Base-by-base conservation (phyloP, 2,113 vertebrate genomes). In the Nannospalax galili region DNA sequence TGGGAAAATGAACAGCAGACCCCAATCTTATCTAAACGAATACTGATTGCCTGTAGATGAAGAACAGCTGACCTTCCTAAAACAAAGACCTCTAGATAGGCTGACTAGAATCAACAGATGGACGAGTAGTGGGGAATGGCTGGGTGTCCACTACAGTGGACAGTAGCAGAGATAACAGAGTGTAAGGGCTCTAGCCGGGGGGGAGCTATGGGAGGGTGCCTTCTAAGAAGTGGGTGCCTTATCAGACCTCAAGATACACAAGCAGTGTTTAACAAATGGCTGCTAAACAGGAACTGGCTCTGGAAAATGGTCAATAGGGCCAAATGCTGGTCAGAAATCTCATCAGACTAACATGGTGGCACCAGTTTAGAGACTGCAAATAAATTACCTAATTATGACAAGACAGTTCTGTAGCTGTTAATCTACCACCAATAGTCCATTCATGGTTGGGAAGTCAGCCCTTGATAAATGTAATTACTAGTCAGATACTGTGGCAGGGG, bases 381-480 rank as follows among this genome's bases (percentile, higher is more conserved):
- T n/a, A n/a, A n/a, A 64, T 5, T 81, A 30, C 30, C 42, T 74
- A 74, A 72, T 0, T 52, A 82, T 81, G 70, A 19, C 62, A 89
- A 92, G 26, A 87, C 1, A 90, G 42, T 88, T 78, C 84, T 62
- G 42, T 26, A 90, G 70, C 75, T 90, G 52, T 62, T 88, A 73
- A 92, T 69, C 84, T 91, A 67, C 72, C 80, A 80, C 42, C 67
- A 95, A 88, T 56, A 58, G 9, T 58, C 81, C 30, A 70, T 82
- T 96, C 56, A 80, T 42, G 67, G 9, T 37, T 95, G 32, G 48
- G 30, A 95, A 95, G 48, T n/a, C n/a, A 69, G n/a, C 7, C 32
- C 77, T 94, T 88, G 80, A 82, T 81, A 93, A 95, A 97, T 88
- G 2, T 37, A 84, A 97, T 73, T 78, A 88, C 42, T 48, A 56